Percentiles rank a stretch among this genome's conserved stretches.
Conservation (phyloP, 2,888 invertebrate species). For the Diachrysia chrysitis region DNA sequence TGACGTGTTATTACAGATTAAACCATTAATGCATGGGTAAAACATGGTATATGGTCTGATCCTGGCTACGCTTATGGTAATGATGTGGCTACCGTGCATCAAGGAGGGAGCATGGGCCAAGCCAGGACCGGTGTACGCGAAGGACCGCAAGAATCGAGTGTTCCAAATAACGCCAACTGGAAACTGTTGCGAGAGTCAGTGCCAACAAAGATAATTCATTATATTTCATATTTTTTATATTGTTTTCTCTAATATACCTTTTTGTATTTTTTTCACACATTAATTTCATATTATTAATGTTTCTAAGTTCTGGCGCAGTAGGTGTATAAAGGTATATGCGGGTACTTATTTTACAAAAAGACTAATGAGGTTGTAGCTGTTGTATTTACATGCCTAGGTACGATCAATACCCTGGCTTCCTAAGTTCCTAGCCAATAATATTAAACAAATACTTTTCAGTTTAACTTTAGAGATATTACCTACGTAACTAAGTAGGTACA, state of each 20-base stretch:
- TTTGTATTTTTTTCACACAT: neutral
- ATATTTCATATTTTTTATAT: constrained; percentile 4
- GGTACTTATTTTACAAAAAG: no score
- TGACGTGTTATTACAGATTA: constrained; percentile 26
- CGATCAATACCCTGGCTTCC: no score
- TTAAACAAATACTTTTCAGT: no score
- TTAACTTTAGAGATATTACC: no score
- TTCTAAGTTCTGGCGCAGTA: neutral
- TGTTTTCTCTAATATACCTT: neutral
- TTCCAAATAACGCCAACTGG: constrained; percentile 72
- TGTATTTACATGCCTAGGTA: no score
- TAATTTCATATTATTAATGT: neutral
- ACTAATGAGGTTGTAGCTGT: no score
- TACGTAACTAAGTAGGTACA: no score
- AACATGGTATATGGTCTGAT: constrained; percentile 69
- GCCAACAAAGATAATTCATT: constrained; percentile 28
- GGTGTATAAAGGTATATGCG: no score
- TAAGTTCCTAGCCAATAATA: no score
- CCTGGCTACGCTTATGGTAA: constrained; percentile 60
- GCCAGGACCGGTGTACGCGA: constrained; percentile 71
- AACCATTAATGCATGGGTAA: constrained; percentile 21
- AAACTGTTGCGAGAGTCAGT: constrained; percentile 66
- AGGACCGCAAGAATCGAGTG: constrained; percentile 73
- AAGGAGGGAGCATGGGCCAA: constrained; percentile 65
- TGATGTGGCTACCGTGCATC: constrained; percentile 76